Conservation (phyloP, 2,797 vertebrate genomes). For the Danio tinwini region DNA sequence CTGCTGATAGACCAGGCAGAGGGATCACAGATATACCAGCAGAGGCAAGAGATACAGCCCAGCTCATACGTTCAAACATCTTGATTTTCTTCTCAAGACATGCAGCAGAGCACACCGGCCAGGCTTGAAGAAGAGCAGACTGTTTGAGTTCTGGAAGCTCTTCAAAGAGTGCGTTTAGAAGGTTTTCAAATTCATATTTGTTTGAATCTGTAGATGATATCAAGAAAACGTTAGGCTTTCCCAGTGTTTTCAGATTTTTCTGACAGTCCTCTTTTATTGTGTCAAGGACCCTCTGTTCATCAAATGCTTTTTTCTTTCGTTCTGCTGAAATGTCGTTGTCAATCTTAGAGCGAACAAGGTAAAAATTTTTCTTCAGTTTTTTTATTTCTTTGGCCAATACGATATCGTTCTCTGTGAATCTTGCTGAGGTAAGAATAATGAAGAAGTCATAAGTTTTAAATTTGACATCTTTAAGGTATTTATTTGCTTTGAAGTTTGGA, state of each 20-base stretch:
- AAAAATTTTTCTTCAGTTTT: conserved; percentile 54
- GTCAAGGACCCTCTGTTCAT: conserved; percentile 37
- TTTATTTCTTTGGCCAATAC: conserved; percentile 51
- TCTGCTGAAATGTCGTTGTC: conserved; percentile 55
- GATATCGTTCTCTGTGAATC: conserved; percentile 53
- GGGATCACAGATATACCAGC: conserved; percentile 36
- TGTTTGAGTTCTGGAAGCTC: conserved; percentile 25
- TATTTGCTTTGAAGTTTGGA: conserved; percentile 53
- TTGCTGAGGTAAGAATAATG: conserved; percentile 48
- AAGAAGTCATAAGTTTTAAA: conserved; percentile 57
- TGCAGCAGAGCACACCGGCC: conserved; percentile 42
- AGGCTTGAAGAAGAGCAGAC: conserved; percentile 44
- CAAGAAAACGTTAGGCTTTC: conserved; percentile 53
- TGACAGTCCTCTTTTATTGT: conserved; percentile 42
- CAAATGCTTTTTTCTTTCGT: conserved; percentile 55
- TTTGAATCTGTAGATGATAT: conserved; percentile 46
- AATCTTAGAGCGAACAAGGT: conserved; percentile 58
- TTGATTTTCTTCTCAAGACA: conserved; percentile 53
- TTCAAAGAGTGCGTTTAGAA: conserved; percentile 30
- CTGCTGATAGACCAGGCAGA: conserved; percentile 44
- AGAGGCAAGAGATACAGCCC: conserved; percentile 43
- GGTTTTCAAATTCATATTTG: conserved; percentile 48
- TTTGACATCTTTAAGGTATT: conserved; percentile 55
- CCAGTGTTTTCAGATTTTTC: conserved; percentile 29
- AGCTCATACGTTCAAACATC: conserved; percentile 12